Evolutionary conservation across 2,797 vertebrate genomes (phyloP), one percentile per base, ranked within the genome.

Genomic region (Coracias cyanogaster): DNA sequence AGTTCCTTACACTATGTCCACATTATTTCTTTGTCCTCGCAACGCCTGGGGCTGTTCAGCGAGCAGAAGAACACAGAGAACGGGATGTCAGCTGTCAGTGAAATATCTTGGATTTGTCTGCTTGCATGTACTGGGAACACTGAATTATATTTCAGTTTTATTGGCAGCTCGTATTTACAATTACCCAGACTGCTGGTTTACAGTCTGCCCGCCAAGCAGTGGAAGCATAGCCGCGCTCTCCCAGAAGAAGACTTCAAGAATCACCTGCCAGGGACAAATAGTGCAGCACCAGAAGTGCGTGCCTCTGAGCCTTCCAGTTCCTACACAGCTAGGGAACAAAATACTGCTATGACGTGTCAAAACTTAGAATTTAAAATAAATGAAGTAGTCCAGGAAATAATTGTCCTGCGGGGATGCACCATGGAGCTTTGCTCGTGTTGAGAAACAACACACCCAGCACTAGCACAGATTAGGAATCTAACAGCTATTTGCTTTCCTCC

Each of bases 181-280:
- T 85, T 78, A 94, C 90, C 90, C 78, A 85, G 76, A 81, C 48
- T 93, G 89, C 82, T 84, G 94, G 86, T 89, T 93, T 87, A 64
- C 78, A 93, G 67, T 62, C 90, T 96, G 93, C 76, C 90, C 71
- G 79, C 85, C 90, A 87, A 95, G 87, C 84, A 88, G 26, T 1
- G 48, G 88, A 93, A 89, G n/a, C 41, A 29, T 26, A 52, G 54
- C 67, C 43, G 48, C 29, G 9, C 43, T n/a, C 55, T 86, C 83
- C 92, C 92, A 67, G 52, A 91, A 95, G 86, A 92, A 9, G 61
- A 61, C 57, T 70, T 81, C 2, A 33, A 71, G 78, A 92, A 57
- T 95, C 82, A 72, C 78, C 82, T 87, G 91, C 71, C 84, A 91
- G 89, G 89, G 54, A 93, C 91, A 91, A 83, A 67, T 0, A 82